Percentiles rank a stretch among this genome's conserved stretches.
These are phyloP conservation scores for Acanthurus tractus DNA, from an alignment of 2,797 vertebrate genomes.

Conservation along the genomic window DNA sequence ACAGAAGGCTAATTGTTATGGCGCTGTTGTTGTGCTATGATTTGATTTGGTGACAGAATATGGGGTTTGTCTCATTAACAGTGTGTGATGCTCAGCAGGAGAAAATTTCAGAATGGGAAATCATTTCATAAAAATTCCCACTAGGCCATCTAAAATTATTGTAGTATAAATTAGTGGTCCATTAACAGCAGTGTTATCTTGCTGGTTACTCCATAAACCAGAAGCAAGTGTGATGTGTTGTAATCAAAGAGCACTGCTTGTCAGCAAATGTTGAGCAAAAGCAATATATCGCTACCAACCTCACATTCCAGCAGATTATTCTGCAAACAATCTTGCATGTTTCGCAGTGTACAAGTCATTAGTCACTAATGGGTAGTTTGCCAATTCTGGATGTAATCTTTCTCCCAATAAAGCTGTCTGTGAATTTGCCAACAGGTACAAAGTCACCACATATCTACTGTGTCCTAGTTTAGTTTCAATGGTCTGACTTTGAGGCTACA, in stretches of 20 bases:
- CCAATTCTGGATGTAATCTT: not conserved
- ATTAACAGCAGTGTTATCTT: slow-evolving; percentile 11
- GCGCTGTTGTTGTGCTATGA: not conserved
- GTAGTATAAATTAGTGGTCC: not conserved
- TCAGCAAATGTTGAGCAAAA: slow-evolving; percentile 9
- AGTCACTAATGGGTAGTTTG: not conserved
- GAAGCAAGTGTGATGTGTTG: not conserved
- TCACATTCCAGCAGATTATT: not conserved
- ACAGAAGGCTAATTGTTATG: slow-evolving; percentile 4
- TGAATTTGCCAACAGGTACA: not conserved
- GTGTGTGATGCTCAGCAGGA: not conserved
- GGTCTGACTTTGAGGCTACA: not conserved
- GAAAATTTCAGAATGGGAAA: not conserved
- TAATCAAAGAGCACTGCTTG: not conserved
- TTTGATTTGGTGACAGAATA: slow-evolving; percentile 9
- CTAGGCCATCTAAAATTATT: not conserved
- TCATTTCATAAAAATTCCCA: not conserved
- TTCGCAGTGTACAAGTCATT: not conserved
- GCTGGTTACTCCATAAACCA: not conserved
- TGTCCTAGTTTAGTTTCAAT: not conserved
- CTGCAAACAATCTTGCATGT: not conserved
- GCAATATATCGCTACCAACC: not conserved
- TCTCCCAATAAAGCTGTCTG: not conserved
- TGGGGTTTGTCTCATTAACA: slow-evolving; percentile 3
- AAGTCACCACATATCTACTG: not conserved